Evolutionary conservation across 2,888 invertebrate genomes (phyloP).

Genomic region (Dinocampus coccinellae): DNA sequence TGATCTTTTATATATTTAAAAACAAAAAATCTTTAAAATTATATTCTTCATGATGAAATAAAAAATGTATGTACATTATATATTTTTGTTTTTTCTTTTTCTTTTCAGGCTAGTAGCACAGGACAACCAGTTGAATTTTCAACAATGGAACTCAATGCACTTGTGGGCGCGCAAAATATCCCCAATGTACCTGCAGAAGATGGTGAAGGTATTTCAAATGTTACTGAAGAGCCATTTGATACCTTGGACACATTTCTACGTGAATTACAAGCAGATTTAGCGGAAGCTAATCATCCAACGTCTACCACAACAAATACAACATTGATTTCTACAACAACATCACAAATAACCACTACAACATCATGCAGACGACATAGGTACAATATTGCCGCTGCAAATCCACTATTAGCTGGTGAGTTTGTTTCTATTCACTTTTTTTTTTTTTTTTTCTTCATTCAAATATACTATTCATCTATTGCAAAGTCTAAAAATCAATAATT

Average conservation of each 20-base stretch:
- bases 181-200: constrained; percentile 62
- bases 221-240: constrained; percentile 83
- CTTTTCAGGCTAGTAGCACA: constrained; percentile 64
- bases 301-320: constrained; percentile 66
- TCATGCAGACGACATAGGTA: constrained; percentile 75
- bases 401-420: constrained; percentile 84
- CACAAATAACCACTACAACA: constrained; percentile 59
- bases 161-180: constrained; percentile 61
- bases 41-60: neutral
- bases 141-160: constrained; percentile 64
- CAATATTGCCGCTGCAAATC: constrained; percentile 89
- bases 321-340: constrained; percentile 62
- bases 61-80: neutral
- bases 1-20: too few relatives aligned
- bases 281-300: constrained; percentile 69
- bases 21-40: neutral
- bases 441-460: constrained; percentile 9
- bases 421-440: neutral
- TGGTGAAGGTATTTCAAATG: constrained; percentile 60
- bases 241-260: constrained; percentile 85
- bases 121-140: constrained; percentile 65
- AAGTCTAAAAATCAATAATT: too few relatives aligned
- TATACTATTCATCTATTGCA: too few relatives aligned
- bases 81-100: constrained; percentile 10
- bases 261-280: constrained; percentile 75